Percentiles rank a stretch among this genome's conserved stretches.
phyloP scores from a whole-genome alignment of 23 tunicate species.

The Trididemnum nubilum region DNA sequence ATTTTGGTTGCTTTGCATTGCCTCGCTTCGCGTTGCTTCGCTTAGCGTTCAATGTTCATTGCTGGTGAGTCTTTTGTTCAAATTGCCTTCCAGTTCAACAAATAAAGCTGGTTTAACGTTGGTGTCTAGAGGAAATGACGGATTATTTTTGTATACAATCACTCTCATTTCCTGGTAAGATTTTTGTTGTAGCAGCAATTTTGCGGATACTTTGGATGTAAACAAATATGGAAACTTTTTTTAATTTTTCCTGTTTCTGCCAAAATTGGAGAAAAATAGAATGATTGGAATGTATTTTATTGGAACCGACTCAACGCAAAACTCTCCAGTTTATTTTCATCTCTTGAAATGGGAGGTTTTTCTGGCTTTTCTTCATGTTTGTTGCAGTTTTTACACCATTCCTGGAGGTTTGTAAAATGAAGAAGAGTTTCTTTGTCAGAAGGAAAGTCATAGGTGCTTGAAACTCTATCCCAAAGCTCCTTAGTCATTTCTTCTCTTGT shows the following conservation, averaged over 20 bases:
- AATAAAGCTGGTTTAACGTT: too few species aligned
- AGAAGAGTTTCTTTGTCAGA: conserved; percentile 28
- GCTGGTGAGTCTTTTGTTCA: too few species aligned
- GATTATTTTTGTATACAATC: too few species aligned
- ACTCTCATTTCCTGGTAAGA: too few species aligned
- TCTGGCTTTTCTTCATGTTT: conserved; percentile 25
- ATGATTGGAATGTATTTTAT: neutral
- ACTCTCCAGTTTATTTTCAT: neutral
- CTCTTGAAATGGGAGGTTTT: neutral
- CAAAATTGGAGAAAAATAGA: neutral
- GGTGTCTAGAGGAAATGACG: too few species aligned
- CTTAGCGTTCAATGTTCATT: too few species aligned
- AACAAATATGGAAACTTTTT: too few species aligned
- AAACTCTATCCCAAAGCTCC: conserved; percentile 73
- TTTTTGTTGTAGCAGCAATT: too few species aligned
- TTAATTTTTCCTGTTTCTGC: neutral
- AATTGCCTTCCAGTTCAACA: too few species aligned
- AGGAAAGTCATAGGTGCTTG: conserved; percentile 67
- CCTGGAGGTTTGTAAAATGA: conserved; percentile 55
- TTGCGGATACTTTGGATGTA: too few species aligned
- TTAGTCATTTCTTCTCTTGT: conserved; percentile 26
- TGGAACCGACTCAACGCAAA: neutral
- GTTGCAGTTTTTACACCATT: conserved; percentile 22
- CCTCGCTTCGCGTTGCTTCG: too few species aligned
- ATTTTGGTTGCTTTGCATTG: too few species aligned